These are phyloP conservation scores for Otocyon megalotis DNA, from an alignment of 2,113 vertebrate genomes.

Conservation along the genomic window DNA sequence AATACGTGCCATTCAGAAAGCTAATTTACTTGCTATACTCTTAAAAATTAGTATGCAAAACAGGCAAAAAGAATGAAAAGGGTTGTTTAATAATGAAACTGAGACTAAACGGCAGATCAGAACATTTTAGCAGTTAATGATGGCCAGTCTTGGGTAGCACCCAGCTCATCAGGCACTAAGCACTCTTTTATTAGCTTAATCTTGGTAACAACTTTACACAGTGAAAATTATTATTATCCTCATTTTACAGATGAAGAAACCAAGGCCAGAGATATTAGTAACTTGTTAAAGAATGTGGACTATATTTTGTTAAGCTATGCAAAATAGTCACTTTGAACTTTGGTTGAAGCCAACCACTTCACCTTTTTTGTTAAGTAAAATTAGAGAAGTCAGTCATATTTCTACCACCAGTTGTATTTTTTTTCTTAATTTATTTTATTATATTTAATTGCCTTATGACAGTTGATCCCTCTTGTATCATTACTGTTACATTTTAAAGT, in stretches of 20 bases:
- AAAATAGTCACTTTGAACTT: background rate
- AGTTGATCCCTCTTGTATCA: background rate
- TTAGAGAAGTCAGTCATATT: background rate
- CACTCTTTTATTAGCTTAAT: conserved; percentile 21
- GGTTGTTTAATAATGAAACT: background rate
- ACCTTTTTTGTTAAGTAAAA: conserved; percentile 55
- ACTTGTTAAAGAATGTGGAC: conserved; percentile 8
- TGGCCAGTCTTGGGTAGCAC: background rate
- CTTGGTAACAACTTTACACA: conserved; percentile 28
- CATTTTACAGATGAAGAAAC: conserved; percentile 50
- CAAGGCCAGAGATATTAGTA: background rate
- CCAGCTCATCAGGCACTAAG: background rate
- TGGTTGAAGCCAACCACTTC: background rate
- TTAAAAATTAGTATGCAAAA: conserved; percentile 52
- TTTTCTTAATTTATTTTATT: background rate
- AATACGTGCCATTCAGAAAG: conserved; percentile 14
- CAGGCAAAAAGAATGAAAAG: background rate
- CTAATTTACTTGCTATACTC: background rate
- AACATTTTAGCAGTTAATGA: background rate
- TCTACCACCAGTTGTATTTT: background rate
- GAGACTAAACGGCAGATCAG: background rate
- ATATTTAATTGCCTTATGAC: background rate
- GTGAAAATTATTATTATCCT: background rate
- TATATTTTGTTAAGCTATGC: conserved; percentile 12
- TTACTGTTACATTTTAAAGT: background rate